Conservation (phyloP, 2,797 vertebrate genomes). For the Bryconaethiops microstoma region DNA sequence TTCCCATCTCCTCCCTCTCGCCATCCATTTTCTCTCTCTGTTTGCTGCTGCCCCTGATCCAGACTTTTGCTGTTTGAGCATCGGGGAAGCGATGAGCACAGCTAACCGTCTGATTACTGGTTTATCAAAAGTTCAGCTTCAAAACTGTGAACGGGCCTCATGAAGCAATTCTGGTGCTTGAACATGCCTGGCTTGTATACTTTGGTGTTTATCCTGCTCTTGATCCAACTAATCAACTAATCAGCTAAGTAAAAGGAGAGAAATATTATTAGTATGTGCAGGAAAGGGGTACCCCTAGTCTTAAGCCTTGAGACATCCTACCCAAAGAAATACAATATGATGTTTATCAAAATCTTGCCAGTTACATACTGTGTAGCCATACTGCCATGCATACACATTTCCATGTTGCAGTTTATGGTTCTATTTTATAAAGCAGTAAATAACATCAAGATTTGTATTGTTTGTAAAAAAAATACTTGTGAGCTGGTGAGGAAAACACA, state of each 20-base stretch:
- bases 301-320: too few relatives aligned
- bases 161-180: not conserved
- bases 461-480: not conserved
- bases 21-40: not conserved
- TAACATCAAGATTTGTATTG: too few relatives aligned
- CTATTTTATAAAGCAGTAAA: too few relatives aligned
- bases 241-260: too few relatives aligned
- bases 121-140: not conserved
- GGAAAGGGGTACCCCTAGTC: too few relatives aligned
- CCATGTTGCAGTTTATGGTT: too few relatives aligned
- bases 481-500: too few relatives aligned
- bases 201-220: not conserved
- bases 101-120: constrained; percentile 19
- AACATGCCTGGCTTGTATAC: not conserved
- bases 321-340: too few relatives aligned
- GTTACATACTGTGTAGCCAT: too few relatives aligned
- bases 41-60: not conserved
- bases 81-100: not conserved
- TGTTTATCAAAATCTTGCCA: too few relatives aligned
- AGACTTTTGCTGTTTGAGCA: not conserved
- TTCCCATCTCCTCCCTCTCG: not conserved
- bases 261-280: too few relatives aligned
- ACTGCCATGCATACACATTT: too few relatives aligned
- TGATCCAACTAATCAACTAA: not conserved
- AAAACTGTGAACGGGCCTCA: not conserved